Evolutionary conservation across 2,888 invertebrate genomes (phyloP), one percentile per base, ranked within the genome.

Genomic region (Electrophaes corylata): DNA sequence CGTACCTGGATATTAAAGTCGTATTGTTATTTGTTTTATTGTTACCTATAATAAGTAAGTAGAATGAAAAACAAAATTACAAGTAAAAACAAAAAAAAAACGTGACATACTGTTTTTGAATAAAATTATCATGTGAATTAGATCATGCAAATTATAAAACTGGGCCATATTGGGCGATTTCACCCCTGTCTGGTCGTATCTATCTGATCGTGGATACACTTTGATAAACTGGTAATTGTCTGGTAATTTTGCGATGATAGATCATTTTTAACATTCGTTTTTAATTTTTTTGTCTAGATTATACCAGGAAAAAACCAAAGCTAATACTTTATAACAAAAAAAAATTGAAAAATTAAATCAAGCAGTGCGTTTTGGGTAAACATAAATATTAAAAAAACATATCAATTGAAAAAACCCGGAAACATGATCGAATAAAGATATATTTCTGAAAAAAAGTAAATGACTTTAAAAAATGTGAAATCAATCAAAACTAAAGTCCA

Each of bases 41-140:
- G 3, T 20, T 20, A 4, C 20, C 4, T 33, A 33, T n/a, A n/a
- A 33, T 33, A n/a, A 33, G n/a, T n/a, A 33, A 11, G 4, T 33
- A n/a, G 2, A 33, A 1, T 12, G 1, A 33, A 33, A 33, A 11
- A 33, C 12, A 33, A 8, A 16, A 14, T 2, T 3, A 16, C 14
- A 16, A 26, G 23, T 29, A 29, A 29, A 29, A 14, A 37, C 35
- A 23, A 16, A 14, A 37, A 41, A 23, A 16, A 19, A 29, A 66
- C 73, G 71, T 4, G 19, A 54, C 86, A 86, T 84, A 87, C 66
- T 84, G 85, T 81, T 80, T 78, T 76, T 79, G 79, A 84, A 83
- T 83, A 82, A 76, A 75, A 81, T 84, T 81, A 81, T 57, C 78
- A 79, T 70, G 67, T 62, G 60, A 84, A 79, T 81, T 73, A 74